phyloP scores from a whole-genome alignment of 2,888 invertebrate species.

The Drosophila hawaiiensis region DNA sequence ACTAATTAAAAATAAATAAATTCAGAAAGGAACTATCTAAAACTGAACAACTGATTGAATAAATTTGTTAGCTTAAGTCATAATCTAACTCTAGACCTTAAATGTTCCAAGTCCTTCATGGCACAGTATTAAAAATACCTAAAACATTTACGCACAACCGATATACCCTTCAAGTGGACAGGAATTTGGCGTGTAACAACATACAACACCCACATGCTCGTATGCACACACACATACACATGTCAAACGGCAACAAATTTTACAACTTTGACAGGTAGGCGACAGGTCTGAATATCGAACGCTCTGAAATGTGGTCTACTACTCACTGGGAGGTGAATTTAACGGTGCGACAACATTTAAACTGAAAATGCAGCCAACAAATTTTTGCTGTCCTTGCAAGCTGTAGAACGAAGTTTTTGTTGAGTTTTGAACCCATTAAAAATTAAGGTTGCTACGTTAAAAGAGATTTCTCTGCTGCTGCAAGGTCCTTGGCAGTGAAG shows the following conservation, averaged over 20 bases:
- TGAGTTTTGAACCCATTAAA: constrained; percentile 38
- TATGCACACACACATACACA: constrained; percentile 26
- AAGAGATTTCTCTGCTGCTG: constrained; percentile 13
- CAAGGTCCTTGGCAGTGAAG: constrained; percentile 18
- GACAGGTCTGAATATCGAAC: constrained; percentile 40
- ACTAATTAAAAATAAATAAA: background rate
- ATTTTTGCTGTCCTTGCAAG: constrained; percentile 68
- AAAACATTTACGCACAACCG: background rate
- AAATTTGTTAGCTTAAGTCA: background rate
- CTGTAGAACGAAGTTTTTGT: constrained; percentile 14
- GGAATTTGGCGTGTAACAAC: background rate
- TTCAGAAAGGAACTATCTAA: background rate
- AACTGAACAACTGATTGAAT: background rate
- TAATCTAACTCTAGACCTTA: too few species aligned
- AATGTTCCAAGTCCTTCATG: background rate
- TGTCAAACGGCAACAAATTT: constrained; percentile 74
- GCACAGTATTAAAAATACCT: background rate
- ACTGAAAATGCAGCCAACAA: constrained; percentile 52
- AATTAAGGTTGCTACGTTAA: constrained; percentile 37
- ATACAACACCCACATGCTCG: constrained; percentile 1
- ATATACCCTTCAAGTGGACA: constrained; percentile 13
- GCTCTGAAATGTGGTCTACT: constrained; percentile 51
- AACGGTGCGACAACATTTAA: constrained; percentile 2
- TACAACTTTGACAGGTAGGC: constrained; percentile 55
- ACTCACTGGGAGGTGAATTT: background rate